Evolutionary conservation across 2,797 vertebrate species (phyloP).

Genomic region (Catostomus latipinnis): DNA sequence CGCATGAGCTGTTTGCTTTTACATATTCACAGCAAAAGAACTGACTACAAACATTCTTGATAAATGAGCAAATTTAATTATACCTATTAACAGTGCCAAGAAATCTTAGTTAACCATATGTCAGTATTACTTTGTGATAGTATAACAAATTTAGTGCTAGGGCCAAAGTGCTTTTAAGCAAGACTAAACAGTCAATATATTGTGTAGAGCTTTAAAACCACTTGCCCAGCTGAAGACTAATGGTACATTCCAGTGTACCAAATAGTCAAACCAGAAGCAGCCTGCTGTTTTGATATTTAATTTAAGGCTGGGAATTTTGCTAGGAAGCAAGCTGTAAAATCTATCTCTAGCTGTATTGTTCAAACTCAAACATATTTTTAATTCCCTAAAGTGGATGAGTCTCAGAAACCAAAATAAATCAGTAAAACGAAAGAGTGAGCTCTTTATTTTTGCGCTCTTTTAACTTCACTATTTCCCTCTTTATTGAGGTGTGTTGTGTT

Average conservation of each 20-base stretch:
- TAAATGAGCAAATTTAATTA: neutral
- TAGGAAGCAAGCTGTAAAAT: conserved; percentile 31
- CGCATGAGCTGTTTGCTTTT: conserved; percentile 9
- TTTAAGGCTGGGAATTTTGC: conserved; percentile 35
- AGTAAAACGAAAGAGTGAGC: conserved; percentile 15
- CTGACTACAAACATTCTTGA: conserved; percentile 9
- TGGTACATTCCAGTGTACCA: neutral
- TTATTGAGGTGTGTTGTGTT: conserved; percentile 25
- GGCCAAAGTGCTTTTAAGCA: neutral
- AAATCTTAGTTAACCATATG: conserved; percentile 21
- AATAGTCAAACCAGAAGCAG: conserved; percentile 32
- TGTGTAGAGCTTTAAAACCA: conserved; percentile 9
- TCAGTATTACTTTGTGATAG: conserved; percentile 28
- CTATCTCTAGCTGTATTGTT: conserved; percentile 26
- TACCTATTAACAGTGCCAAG: conserved; percentile 16
- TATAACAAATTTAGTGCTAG: conserved; percentile 21
- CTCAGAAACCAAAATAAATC: conserved; percentile 55
- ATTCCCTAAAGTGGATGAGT: conserved; percentile 39
- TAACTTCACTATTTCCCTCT: neutral
- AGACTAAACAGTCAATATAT: neutral
- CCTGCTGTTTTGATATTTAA: conserved; percentile 19
- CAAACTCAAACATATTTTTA: conserved; percentile 43
- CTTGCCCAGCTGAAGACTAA: neutral
- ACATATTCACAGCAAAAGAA: conserved; percentile 6
- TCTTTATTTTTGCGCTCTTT: conserved; percentile 2